These are phyloP conservation scores for Chaetoderma sp. DNA, from an alignment of 2,888 invertebrate species.

Conservation along the genomic window DNA sequence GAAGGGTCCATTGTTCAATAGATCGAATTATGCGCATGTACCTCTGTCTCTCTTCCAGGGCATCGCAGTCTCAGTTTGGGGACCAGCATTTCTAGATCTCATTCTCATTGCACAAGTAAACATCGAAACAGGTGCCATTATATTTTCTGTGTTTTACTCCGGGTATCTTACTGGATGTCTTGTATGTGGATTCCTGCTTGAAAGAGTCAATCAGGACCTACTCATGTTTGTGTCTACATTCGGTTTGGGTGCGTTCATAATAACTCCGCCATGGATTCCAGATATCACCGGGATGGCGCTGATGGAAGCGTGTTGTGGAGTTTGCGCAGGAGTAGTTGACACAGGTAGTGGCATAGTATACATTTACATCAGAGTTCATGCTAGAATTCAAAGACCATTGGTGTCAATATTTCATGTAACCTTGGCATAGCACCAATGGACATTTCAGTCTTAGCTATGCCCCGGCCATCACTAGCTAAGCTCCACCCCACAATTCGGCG, in stretches of 20 bases:
- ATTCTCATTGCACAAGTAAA: background rate
- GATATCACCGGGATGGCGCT: background rate
- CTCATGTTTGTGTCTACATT: background rate
- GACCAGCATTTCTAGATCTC: constrained; percentile 2
- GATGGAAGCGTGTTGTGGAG: background rate
- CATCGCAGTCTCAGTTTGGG: background rate
- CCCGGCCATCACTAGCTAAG: too few species aligned
- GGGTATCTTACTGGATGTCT: background rate
- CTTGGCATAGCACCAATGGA: too few species aligned
- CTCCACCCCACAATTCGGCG: too few species aligned
- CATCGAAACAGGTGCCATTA: background rate
- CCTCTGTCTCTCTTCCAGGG: too few species aligned
- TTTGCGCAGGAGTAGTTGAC: background rate
- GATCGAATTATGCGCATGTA: too few species aligned
- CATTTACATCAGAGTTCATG: too few species aligned
- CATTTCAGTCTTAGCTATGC: too few species aligned
- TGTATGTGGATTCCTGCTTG: background rate
- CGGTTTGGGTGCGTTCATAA: background rate
- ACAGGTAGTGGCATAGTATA: too few species aligned
- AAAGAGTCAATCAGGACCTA: background rate
- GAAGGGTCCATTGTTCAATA: too few species aligned
- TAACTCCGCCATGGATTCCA: background rate
- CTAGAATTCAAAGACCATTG: too few species aligned
- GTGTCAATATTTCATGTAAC: too few species aligned
- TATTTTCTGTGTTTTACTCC: background rate